These are phyloP conservation scores for Lates japonicus DNA, from an alignment of 2,797 vertebrate genomes.

Conservation along the genomic window DNA sequence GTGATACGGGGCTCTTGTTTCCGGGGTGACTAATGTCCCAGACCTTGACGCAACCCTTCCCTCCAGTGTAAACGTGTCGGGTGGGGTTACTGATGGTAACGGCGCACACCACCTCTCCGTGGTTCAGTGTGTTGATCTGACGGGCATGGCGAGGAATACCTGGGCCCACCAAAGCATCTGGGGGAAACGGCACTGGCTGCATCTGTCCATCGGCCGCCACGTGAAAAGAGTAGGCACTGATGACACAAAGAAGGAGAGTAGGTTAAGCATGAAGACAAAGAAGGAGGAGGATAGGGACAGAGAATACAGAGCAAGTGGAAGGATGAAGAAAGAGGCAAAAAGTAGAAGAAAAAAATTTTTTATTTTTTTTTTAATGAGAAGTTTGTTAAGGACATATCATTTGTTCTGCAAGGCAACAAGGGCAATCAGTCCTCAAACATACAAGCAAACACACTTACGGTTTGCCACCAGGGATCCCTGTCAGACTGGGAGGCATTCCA, in stretches of 20 bases:
- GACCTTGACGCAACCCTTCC: constrained; percentile 98
- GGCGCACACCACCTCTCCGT: constrained; percentile 92
- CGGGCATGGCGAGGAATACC: constrained; percentile 90
- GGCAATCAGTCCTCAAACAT: constrained; percentile 21
- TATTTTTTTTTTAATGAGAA: neutral
- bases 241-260: neutral
- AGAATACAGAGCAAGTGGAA: neutral
- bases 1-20: constrained; percentile 97
- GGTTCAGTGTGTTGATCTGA: constrained; percentile 91
- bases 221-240: constrained; percentile 89
- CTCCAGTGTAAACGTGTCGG: constrained; percentile 95
- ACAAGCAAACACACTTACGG: constrained; percentile 88
- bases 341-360: neutral
- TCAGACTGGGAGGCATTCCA: constrained; percentile 92
- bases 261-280: neutral
- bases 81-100: constrained; percentile 99
- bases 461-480: constrained; percentile 96
- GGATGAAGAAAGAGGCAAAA: neutral
- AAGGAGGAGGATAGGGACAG: neutral
- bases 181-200: constrained; percentile 90
- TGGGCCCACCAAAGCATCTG: constrained; percentile 88
- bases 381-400: constrained; percentile 13
- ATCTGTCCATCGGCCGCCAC: constrained; percentile 90
- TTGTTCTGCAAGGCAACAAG: constrained; percentile 9
- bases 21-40: constrained; percentile 99